These are phyloP conservation scores for Alligator sinensis DNA, from an alignment of 2,113 vertebrate species.

Conservation along the genomic window DNA sequence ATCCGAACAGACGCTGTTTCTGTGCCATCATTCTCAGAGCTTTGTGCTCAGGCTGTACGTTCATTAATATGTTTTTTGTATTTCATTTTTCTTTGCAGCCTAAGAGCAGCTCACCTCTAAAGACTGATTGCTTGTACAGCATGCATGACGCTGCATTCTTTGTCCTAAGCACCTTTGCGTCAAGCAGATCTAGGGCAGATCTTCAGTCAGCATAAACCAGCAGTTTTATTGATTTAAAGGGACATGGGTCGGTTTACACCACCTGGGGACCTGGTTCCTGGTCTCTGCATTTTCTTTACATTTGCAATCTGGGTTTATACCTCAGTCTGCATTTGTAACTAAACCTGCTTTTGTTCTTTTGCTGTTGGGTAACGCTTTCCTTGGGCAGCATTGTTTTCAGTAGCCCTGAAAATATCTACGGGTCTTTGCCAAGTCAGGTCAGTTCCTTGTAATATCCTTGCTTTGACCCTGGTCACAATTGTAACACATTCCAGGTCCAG, in stretches of 20 bases:
- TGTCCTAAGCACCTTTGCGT: background rate
- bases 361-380: background rate
- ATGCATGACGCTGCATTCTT: background rate
- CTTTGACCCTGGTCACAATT: conserved; percentile 46
- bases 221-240: background rate
- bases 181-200: background rate
- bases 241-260: background rate
- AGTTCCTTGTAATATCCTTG: conserved; percentile 40
- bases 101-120: background rate
- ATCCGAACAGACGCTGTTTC: background rate
- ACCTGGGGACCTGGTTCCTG: background rate
- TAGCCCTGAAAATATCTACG: background rate
- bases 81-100: background rate
- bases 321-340: background rate
- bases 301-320: background rate
- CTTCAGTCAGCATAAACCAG: background rate
- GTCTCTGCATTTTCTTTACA: background rate
- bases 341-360: background rate
- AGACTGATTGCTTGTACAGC: background rate
- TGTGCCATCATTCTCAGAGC: background rate
- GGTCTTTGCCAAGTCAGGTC: conserved; percentile 1
- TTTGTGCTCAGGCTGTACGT: background rate
- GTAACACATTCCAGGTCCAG: background rate
- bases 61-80: background rate
- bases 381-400: background rate